Conservation (phyloP, 2,888 invertebrate species). For the Andrena haemorrhoa region DNA sequence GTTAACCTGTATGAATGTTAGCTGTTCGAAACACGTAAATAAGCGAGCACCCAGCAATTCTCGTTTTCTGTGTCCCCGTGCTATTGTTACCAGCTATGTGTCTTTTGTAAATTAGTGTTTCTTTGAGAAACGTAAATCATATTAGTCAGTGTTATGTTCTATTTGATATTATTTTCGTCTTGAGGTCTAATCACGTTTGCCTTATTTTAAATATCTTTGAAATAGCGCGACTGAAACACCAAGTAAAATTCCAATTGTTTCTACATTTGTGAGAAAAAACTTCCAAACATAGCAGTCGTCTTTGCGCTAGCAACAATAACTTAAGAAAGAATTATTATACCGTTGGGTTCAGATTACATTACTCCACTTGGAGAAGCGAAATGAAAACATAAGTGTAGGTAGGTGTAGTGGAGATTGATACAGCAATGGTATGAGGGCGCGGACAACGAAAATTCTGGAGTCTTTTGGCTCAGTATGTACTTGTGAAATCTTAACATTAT, state of each 20-base stretch:
- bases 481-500: neutral
- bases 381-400: too few relatives aligned
- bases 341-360: neutral
- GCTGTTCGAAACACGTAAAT: neutral
- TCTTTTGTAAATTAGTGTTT: neutral
- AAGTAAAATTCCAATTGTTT: conserved; percentile 11
- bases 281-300: neutral
- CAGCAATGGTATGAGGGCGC: neutral
- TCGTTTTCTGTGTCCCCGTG: neutral
- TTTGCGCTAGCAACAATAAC: neutral
- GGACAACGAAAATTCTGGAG: neutral
- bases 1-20: conserved; percentile 35
- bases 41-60: neutral
- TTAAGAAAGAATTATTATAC: neutral
- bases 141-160: too few relatives aligned
- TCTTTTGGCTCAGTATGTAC: neutral
- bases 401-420: too few relatives aligned
- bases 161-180: neutral
- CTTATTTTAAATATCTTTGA: conserved; percentile 9
- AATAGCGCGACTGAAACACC: conserved; percentile 6
- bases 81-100: neutral
- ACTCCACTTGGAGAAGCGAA: neutral
- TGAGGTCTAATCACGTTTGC: neutral
- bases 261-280: neutral
- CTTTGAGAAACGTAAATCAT: neutral